phyloP scores from a whole-genome alignment of 2,797 vertebrate species.

The Platyrinchus mystaceus region DNA sequence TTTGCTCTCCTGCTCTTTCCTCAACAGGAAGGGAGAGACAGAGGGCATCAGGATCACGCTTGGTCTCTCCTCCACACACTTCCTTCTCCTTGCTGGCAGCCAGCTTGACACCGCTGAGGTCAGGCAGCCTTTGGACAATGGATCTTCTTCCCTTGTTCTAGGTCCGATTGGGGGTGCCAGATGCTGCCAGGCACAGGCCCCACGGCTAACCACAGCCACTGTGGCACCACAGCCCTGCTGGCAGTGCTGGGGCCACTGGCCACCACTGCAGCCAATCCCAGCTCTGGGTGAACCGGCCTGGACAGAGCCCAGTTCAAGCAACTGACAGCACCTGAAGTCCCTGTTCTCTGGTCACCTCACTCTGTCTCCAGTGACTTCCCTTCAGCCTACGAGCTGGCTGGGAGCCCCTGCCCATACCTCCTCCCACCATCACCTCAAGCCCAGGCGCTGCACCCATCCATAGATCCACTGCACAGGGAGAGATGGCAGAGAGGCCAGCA shows the following conservation, averaged over 20 bases:
- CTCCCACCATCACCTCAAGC: neutral
- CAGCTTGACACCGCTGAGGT: neutral
- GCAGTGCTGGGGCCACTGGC: neutral
- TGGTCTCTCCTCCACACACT: neutral
- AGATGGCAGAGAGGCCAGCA: neutral
- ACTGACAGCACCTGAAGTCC: neutral
- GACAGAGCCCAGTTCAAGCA: neutral
- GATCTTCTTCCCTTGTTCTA: neutral
- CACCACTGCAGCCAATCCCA: neutral
- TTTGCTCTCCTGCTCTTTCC: slow-evolving; percentile 31
- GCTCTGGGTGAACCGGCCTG: neutral
- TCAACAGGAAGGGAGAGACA: neutral
- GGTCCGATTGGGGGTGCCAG: neutral
- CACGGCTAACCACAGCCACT: neutral
- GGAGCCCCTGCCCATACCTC: neutral
- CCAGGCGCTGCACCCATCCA: neutral
- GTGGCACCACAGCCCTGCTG: neutral
- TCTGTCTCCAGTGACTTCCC: accelerated
- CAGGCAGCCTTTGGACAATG: neutral
- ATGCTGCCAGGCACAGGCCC: neutral
- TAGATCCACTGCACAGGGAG: neutral
- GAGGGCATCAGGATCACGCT: accelerated
- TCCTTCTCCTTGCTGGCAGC: neutral
- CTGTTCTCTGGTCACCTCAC: neutral
- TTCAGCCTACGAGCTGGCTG: neutral